Evolutionary conservation across 2,888 invertebrate genomes (phyloP), one percentile per base, ranked within the genome.

Genomic region (Melanchra persicariae): DNA sequence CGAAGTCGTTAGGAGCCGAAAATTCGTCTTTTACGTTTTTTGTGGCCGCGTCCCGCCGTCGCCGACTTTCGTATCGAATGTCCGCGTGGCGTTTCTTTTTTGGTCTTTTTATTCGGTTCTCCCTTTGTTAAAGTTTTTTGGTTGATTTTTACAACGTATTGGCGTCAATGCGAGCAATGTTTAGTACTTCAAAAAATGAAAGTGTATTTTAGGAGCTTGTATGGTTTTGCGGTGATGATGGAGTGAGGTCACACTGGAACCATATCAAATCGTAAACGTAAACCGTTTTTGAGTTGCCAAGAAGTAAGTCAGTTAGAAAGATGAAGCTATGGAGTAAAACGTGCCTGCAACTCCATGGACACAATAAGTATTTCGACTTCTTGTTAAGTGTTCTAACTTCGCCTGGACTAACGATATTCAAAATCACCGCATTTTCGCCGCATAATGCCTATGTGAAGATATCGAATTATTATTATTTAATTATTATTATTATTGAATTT

Each of bases 1-100:
- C 85, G 62, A 84, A 87, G 88, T 91, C 91, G 91, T 91, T 89
- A 89, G 88, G 70, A 70, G 73, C 83, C 83, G 78, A 87, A 85
- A 84, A 83, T 86, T 79, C 81, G 79, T 79, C 78, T 85, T 84
- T 83, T 82, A 80, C 70, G 60, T 84, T 87, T 85, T 88, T 87
- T 82, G 79, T 63, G 75, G 73, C 49, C 66, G 77, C 70, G 70
- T 63, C 70, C 67, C 77, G 77, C 54, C 71, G 74, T 72, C 82
- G 83, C 66, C 77, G 79, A 65, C 79, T 79, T 72, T 85, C 80
- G 87, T 81, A 82, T 86, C 85, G 77, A 79, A 76, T 87, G 78
- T 79, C 83, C 75, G 77, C 67, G 75, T 75, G 61, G 73, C 69
- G 71, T 68, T 74, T 86, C 69, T 69, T 30, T 79, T 72, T 79